Evolutionary conservation across 2,797 vertebrate genomes (phyloP).

Genomic region (Anas bahamensis): DNA sequence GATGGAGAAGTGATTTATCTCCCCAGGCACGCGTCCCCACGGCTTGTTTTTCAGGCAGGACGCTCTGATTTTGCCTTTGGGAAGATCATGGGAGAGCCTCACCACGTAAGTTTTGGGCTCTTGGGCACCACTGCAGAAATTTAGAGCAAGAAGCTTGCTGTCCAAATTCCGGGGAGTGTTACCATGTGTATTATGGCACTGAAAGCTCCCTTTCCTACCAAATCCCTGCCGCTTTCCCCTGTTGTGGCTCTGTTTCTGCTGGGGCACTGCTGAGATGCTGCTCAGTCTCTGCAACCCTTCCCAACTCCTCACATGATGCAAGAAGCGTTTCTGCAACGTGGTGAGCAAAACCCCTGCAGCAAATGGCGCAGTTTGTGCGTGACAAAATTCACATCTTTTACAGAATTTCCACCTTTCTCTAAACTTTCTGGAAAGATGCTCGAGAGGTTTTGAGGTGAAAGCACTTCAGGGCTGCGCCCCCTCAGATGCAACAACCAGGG

Average conservation of each 20-base stretch:
- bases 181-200: rapidly evolving
- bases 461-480: background rate
- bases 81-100: rapidly evolving
- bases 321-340: rapidly evolving
- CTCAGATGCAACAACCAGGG: rapidly evolving
- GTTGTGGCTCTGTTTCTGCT: background rate
- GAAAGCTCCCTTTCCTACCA: background rate
- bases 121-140: background rate
- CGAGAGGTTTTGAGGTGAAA: background rate
- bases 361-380: no score
- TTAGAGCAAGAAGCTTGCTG: background rate
- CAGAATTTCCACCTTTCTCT: no score
- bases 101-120: rapidly evolving
- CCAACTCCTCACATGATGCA: rapidly evolving
- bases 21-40: rapidly evolving
- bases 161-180: background rate
- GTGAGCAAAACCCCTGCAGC: background rate
- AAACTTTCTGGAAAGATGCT: background rate
- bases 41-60: background rate
- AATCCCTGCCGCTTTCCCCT: background rate
- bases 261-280: rapidly evolving
- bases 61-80: rapidly evolving
- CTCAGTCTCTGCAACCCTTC: background rate
- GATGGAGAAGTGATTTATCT: background rate
- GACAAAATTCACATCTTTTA: no score